Evolutionary conservation across 2,888 invertebrate genomes (phyloP), one percentile per base, ranked within the genome.

Genomic region (Lottia scabra): DNA sequence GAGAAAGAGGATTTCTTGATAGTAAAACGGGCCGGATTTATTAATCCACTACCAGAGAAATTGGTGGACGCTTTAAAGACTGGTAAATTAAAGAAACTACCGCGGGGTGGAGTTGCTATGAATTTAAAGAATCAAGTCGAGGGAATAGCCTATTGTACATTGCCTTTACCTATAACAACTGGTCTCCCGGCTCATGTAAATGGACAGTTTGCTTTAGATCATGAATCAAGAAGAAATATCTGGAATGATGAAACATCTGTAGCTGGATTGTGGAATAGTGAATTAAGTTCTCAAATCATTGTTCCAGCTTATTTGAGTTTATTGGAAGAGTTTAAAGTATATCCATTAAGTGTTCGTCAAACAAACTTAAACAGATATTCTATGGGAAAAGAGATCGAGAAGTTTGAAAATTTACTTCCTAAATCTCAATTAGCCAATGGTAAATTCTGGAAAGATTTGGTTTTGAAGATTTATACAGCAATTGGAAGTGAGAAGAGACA

Each of bases 21-120:
- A 38, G 78, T 81, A 0, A 81, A 82, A 30, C 68, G 79, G 44
- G 75, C 85, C 67, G 87, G 87, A 1, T 80, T 84, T 63, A 65
- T 62, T 12, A 67, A 62, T 8, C 23, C 71, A 13, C 38, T 80
- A 19, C 75, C 80, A 2, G 67, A 73, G 8, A 45, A 64, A 12
- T 65, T 87, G 6, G 64, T 63, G 6, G 73, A 79, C 6, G 78
- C 80, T 1, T 77, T 82, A 43, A 68, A 67, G 62, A 68, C 73
- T 8, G 73, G 75, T 1, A 77, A 84, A 26, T 72, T 85, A 8
- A 76, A 75, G 2, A 69, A 84, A 4, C 45, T 71, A 19, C 71
- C 71, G 23, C 46, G 63, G 0, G 71, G 63, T 19, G 71, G 71
- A 8, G 67, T 71, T 15, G 71, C 67, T 16, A n/a, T 71, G 38